Evolutionary conservation across 2,888 invertebrate genomes (phyloP), one percentile per base, ranked within the genome.

Genomic region (Agrochola macilenta): DNA sequence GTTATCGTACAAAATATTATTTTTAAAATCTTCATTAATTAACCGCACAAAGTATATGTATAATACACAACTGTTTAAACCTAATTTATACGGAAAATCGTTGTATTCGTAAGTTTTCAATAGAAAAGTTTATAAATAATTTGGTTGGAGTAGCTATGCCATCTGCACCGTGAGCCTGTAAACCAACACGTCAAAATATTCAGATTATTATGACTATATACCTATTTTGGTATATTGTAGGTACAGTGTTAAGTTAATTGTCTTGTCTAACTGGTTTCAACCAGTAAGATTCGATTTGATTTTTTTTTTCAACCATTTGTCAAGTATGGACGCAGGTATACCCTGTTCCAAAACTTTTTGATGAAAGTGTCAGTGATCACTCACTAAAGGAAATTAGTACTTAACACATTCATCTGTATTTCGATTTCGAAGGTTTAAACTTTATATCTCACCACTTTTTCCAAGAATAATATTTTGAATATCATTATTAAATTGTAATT

Each of bases 41-140:
- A 73, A 57, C 17, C 35, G n/a, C 43, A n/a, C 9, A 30, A 54
- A 64, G 60, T 46, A 46, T 66, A 35, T 3, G 4, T 58, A 63
- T 82, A n/a, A 64, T 84, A 49, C 20, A 84, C 76, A 82, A 57
- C 43, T 75, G 71, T 60, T 57, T 69, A 26, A 69, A 49, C 43
- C 0, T 30, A 61, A 72, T 75, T 69, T 72, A 75, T 66, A 72
- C 17, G 43, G n/a, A 39, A 65, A 46, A 61, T 46, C 7, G 2
- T 57, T 35, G 14, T 49, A 60, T 63, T 79, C n/a, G 30, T 54
- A 54, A 71, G 63, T 79, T 46, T 69, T 49, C 14, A 30, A 65
- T 26, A 66, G 60, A 68, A 57, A 52, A 12, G 23, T 71, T 66
- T 68, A 58, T 58, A 52, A 61, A 49, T 39, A 64, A n/a, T n/a